Conservation (phyloP, 2,797 vertebrate genomes). For the Thamnophis elegans region DNA sequence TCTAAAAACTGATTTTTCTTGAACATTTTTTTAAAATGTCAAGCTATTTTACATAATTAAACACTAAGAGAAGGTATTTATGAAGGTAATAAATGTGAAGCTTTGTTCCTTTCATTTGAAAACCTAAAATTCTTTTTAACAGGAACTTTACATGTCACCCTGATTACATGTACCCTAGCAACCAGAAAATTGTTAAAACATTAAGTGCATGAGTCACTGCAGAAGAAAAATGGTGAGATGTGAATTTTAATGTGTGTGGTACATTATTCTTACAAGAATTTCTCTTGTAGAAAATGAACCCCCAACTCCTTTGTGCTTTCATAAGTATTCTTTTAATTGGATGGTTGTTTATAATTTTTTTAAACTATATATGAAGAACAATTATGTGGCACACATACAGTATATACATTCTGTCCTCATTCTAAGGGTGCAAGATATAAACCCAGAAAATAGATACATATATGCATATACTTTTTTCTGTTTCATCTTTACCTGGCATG, state of each 20-base stretch:
- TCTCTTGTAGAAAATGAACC: constrained; percentile 1
- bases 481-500: not conserved
- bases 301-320: not conserved
- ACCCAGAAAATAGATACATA: not conserved
- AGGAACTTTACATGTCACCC: constrained; percentile 53
- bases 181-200: constrained; percentile 57
- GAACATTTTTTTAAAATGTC: constrained; percentile 51
- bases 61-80: constrained; percentile 21
- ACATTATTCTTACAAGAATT: constrained; percentile 8
- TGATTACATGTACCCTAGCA: constrained; percentile 63
- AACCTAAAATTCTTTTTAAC: constrained; percentile 45
- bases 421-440: not conserved
- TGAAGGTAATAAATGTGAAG: constrained; percentile 43
- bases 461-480: not conserved
- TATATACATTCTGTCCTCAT: not conserved
- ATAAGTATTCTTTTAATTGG: not conserved
- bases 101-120: constrained; percentile 33
- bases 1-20: constrained; percentile 47
- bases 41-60: constrained; percentile 46
- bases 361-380: not conserved
- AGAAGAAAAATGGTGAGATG: constrained; percentile 14
- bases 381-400: not conserved
- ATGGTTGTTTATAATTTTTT: not conserved
- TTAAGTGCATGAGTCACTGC: constrained; percentile 42
- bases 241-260: constrained; percentile 29